phyloP scores from a whole-genome alignment of 2,797 vertebrate species.

The Xenentodon cancila region DNA sequence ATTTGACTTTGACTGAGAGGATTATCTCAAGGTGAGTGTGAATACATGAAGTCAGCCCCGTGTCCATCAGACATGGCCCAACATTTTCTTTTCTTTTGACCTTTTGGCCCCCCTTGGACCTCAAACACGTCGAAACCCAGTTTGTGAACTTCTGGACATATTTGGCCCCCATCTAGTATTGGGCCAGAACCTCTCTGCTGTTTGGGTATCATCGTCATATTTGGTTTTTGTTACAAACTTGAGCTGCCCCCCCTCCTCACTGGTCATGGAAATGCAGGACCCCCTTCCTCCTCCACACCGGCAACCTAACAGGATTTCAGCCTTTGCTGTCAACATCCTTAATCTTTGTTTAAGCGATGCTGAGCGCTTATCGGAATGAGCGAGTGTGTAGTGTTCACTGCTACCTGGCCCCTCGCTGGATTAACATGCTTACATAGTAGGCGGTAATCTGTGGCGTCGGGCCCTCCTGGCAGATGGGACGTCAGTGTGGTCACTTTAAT shows the following conservation, averaged over 20 bases:
- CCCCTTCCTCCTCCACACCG: slow-evolving; percentile 15
- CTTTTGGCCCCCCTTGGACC: no score
- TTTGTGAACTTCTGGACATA: no score
- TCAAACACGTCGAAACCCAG: no score
- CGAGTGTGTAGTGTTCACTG: slow-evolving; percentile 29
- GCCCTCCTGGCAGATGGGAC: slow-evolving; percentile 68
- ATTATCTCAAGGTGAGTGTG: no score
- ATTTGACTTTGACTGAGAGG: no score
- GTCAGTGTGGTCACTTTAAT: slow-evolving; percentile 68
- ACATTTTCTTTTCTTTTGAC: no score
- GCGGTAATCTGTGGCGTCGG: slow-evolving; percentile 43
- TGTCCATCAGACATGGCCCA: no score
- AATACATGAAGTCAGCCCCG: no score
- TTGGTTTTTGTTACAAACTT: no score
- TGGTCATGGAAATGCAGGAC: slow-evolving; percentile 6
- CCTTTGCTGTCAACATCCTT: slow-evolving; percentile 37
- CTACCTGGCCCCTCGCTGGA: slow-evolving; percentile 55
- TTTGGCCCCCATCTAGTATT: no score
- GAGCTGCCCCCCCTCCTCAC: background rate
- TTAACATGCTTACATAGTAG: slow-evolving; percentile 45
- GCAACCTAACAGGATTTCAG: slow-evolving; percentile 50
- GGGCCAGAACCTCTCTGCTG: no score
- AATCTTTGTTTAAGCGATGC: slow-evolving; percentile 56
- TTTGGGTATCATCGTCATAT: no score
- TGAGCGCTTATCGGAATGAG: slow-evolving; percentile 31